Conservation (phyloP, 2,888 invertebrate genomes). For the Norana najaformis region DNA sequence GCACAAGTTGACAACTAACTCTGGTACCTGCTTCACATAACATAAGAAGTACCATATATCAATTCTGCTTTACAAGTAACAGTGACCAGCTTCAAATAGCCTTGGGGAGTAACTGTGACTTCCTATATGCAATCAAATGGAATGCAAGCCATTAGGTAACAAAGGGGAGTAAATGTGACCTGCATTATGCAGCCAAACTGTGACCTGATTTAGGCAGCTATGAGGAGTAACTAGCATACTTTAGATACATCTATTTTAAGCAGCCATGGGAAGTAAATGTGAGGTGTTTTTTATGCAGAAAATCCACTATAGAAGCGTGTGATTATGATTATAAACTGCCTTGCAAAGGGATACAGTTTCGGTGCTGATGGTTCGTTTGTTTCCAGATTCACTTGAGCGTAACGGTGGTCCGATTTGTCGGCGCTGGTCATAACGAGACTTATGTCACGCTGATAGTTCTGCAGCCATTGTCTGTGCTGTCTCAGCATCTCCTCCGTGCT, state of each 20-base stretch:
- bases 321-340: neutral
- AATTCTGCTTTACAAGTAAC: neutral
- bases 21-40: too few relatives aligned
- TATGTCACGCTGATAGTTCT: constrained; percentile 39
- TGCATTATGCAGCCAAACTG: neutral
- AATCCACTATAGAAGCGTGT: neutral
- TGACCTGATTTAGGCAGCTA: neutral
- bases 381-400: neutral
- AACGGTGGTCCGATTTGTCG: neutral
- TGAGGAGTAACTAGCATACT: neutral
- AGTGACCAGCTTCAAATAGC: neutral
- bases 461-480: constrained; percentile 39
- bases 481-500: constrained; percentile 37
- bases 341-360: neutral
- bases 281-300: neutral
- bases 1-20: too few relatives aligned
- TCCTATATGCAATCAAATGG: too few relatives aligned
- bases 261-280: neutral
- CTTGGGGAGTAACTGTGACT: neutral
- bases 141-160: too few relatives aligned
- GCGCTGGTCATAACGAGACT: constrained; percentile 26
- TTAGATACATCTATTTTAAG: too few relatives aligned
- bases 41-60: neutral
- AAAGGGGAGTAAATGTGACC: neutral
- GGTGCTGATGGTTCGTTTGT: neutral